phyloP scores from a whole-genome alignment of 2,797 vertebrate species.

The Malacoraja senta region DNA sequence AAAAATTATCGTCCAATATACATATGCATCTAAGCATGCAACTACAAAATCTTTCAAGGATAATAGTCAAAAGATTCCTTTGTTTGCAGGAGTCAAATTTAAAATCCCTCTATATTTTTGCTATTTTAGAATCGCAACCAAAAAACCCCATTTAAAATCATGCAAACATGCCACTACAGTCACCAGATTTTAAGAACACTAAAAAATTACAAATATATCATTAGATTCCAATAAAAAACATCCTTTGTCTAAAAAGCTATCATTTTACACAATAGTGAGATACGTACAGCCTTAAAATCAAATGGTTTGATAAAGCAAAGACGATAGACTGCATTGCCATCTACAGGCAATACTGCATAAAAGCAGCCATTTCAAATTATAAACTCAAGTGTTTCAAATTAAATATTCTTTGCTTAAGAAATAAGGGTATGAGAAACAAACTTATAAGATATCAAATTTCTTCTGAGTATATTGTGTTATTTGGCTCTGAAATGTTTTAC shows the following conservation, averaged over 20 bases:
- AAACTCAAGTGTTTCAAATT: conserved; percentile 20
- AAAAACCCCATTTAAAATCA: neutral
- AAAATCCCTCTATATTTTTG: neutral
- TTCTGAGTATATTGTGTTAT: neutral
- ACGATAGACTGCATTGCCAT: conserved; percentile 31
- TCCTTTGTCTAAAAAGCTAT: conserved; percentile 38
- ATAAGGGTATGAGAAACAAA: neutral
- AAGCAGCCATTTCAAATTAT: conserved; percentile 19
- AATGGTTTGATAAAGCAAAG: conserved; percentile 30
- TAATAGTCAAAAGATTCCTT: conserved; percentile 34
- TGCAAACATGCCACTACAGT: neutral
- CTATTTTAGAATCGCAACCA: neutral
- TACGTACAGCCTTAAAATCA: conserved; percentile 17
- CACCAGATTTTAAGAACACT: neutral
- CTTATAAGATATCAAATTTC: neutral
- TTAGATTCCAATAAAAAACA: conserved; percentile 30
- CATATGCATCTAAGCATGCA: neutral
- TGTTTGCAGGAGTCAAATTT: conserved; percentile 24
- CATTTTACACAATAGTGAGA: conserved; percentile 36
- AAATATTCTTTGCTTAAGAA: neutral
- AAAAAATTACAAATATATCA: conserved; percentile 28
- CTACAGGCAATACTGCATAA: conserved; percentile 2
- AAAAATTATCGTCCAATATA: neutral
- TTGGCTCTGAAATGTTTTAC: neutral
- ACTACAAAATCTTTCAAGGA: conserved; percentile 23